phyloP scores from a whole-genome alignment of 2,113 vertebrate genomes.

The Ictidomys tridecemlineatus region DNA sequence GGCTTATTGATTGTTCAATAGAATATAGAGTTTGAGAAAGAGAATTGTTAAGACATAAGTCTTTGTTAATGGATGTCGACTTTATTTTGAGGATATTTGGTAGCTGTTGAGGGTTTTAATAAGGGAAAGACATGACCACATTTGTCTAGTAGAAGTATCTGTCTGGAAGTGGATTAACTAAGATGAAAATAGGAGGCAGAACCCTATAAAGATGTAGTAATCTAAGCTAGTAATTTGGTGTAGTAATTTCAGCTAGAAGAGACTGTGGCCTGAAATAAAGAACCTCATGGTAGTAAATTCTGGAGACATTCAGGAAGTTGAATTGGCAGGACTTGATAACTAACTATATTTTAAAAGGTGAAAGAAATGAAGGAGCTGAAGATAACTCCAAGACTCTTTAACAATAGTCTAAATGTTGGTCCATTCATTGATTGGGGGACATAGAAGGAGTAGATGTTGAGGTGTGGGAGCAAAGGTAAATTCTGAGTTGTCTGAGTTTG shows the following conservation, averaged over 20 bases:
- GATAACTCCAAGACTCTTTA: background rate
- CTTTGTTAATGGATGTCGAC: background rate
- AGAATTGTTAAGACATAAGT: background rate
- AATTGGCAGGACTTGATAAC: background rate
- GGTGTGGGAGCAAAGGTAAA: background rate
- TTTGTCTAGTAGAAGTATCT: background rate
- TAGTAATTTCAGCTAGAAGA: background rate
- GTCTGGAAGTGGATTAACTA: background rate
- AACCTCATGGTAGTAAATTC: background rate
- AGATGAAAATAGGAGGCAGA: background rate
- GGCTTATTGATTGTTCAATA: background rate
- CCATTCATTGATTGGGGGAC: background rate
- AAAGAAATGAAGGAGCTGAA: background rate
- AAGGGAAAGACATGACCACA: background rate
- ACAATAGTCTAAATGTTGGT: background rate
- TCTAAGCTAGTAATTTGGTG: background rate
- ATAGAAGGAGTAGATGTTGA: background rate
- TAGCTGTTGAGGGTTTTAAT: background rate
- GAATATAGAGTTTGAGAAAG: background rate
- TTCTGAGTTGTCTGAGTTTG: background rate
- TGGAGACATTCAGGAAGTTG: background rate
- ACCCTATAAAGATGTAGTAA: background rate
- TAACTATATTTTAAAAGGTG: background rate
- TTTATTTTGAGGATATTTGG: background rate
- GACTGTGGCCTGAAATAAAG: background rate